These are phyloP conservation scores for Orchesella cincta DNA, from an alignment of 1,140 invertebrate genomes.

Conservation along the genomic window DNA sequence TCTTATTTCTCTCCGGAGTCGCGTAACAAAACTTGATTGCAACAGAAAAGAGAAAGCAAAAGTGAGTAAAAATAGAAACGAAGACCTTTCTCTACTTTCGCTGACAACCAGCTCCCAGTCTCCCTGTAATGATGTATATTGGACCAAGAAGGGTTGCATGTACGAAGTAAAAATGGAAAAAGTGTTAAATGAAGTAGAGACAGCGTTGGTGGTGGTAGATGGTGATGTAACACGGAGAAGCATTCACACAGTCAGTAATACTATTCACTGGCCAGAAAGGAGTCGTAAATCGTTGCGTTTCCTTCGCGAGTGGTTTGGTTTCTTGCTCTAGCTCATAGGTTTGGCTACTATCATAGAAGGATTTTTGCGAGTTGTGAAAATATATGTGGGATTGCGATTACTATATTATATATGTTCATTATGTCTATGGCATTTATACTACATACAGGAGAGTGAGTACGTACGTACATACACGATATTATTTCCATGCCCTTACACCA, in stretches of 20 bases:
- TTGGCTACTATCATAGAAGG: too few relatives aligned
- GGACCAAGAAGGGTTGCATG: neutral
- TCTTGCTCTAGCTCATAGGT: neutral
- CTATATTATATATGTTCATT: too few relatives aligned
- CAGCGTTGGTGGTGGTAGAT: neutral
- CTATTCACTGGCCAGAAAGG: conserved; percentile 12
- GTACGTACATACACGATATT: too few relatives aligned
- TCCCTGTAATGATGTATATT: neutral
- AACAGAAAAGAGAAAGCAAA: neutral
- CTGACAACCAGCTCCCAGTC: too few relatives aligned
- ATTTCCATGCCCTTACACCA: neutral
- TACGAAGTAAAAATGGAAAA: neutral
- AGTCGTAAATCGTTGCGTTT: neutral
- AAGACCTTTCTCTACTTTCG: neutral
- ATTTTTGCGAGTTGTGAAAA: too few relatives aligned
- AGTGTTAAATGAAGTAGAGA: neutral
- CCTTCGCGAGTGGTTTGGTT: neutral
- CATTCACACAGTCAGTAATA: neutral
- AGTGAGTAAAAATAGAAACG: neutral
- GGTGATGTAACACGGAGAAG: neutral
- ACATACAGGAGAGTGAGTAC: too few relatives aligned
- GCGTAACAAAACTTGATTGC: conserved; percentile 3
- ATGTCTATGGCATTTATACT: too few relatives aligned
- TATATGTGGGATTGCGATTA: too few relatives aligned
- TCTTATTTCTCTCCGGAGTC: conserved; percentile 6